Evolutionary conservation across 2,113 vertebrate species (phyloP), one percentile per base, ranked within the genome.

Genomic region (Ctenodactylus gundi): DNA sequence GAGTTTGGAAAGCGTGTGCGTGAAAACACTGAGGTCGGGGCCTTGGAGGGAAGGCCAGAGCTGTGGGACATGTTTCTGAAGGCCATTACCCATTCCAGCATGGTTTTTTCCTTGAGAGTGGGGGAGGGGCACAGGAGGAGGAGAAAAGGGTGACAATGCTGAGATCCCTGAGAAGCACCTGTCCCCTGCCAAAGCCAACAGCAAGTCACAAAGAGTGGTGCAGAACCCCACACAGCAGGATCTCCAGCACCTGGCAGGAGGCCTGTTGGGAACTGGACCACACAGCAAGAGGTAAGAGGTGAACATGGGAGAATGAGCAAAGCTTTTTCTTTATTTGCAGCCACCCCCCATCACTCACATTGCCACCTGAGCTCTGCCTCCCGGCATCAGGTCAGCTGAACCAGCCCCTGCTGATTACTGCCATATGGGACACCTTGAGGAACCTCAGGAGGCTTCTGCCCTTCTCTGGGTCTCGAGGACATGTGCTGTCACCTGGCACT

Each of bases 371-470:
- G 53, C 53, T 55, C 53, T 55, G 53, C 53, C n/a, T n/a, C n/a
- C n/a, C n/a, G n/a, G n/a, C n/a, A n/a, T n/a, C n/a, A n/a, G n/a
- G n/a, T n/a, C n/a, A n/a, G n/a, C n/a, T n/a, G n/a, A n/a, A n/a
- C n/a, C n/a, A n/a, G n/a, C n/a, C n/a, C n/a, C n/a, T n/a, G n/a
- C n/a, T n/a, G n/a, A n/a, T n/a, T n/a, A n/a, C n/a, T n/a, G n/a
- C n/a, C n/a, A 27, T 0, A 0, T 0, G 14, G 64, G 39, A 25
- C 49, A 44, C 18, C 17, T 4, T 8, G 11, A 6, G 29, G 17
- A 17, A 21, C 27, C 75, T 68, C 46, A 58, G 39, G 36, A 0
- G 21, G 21, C 23, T 21, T 39, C 29, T 6, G 25, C 83, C 25
- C 9, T 25, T 70, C 65, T 67, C 85, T 78, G 72, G 51, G 39